Percentiles rank a stretch among this genome's conserved stretches.
These are phyloP conservation scores for Rhinolophus ferrumequinum DNA, from an alignment of 2,113 vertebrate species.

Conservation along the genomic window DNA sequence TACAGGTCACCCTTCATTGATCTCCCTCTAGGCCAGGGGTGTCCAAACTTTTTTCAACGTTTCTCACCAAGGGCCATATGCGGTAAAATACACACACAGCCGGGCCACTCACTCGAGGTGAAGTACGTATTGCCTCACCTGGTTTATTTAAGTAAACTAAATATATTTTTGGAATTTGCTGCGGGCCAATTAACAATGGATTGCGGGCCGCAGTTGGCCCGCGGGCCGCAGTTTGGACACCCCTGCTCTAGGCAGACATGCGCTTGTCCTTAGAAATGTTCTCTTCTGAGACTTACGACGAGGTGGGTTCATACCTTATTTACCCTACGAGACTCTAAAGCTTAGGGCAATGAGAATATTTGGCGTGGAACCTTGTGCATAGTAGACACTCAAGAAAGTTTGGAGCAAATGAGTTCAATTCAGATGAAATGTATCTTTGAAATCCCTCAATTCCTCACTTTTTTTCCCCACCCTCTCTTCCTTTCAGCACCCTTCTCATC, in stretches of 20 bases:
- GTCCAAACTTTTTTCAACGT: too few species aligned
- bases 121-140: too few species aligned
- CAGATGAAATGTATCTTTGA: background rate
- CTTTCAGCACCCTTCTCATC: background rate
- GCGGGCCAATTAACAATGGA: too few species aligned
- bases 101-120: too few species aligned
- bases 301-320: background rate
- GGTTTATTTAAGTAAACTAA: too few species aligned
- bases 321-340: too few species aligned
- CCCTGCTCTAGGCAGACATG: background rate
- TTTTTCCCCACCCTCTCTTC: background rate
- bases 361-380: background rate
- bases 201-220: too few species aligned
- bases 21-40: background rate
- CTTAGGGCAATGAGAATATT: background rate
- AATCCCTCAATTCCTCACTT: background rate
- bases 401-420: background rate
- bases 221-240: too few species aligned
- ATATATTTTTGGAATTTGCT: too few species aligned
- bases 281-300: background rate
- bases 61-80: too few species aligned
- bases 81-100: too few species aligned
- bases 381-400: background rate
- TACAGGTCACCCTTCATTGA: background rate
- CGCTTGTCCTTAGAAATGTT: background rate